These are phyloP conservation scores for Panorpa germanica DNA, from an alignment of 2,888 invertebrate genomes.

Conservation along the genomic window DNA sequence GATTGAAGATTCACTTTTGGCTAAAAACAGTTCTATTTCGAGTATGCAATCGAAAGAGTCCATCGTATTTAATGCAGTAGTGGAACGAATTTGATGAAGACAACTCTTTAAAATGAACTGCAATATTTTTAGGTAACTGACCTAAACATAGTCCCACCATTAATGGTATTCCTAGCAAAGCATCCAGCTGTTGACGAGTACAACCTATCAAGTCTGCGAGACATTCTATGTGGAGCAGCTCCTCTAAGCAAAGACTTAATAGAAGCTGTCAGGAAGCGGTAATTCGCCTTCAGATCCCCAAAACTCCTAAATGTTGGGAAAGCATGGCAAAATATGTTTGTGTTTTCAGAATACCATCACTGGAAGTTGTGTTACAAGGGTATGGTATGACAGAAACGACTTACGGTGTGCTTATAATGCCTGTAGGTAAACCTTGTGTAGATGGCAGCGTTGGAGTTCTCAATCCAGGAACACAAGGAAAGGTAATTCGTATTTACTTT, in stretches of 20 bases:
- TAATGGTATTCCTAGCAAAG: conserved; percentile 68
- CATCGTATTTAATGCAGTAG: no score
- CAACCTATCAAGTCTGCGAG: conserved; percentile 50
- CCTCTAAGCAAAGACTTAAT: conserved; percentile 57
- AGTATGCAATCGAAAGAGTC: no score
- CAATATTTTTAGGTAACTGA: no score
- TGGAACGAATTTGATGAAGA: no score
- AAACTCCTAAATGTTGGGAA: no score
- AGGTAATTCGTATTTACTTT: no score
- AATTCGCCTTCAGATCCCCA: no score
- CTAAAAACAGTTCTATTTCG: no score
- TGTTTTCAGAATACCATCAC: conserved; percentile 11
- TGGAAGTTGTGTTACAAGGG: conserved; percentile 39
- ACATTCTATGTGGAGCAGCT: conserved; percentile 64
- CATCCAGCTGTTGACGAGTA: conserved; percentile 58
- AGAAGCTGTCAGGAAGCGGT: conserved; percentile 30
- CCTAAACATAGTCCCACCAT: conserved; percentile 75
- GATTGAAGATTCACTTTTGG: no score
- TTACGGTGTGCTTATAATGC: conserved; percentile 30
- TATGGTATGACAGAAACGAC: conserved; percentile 72
- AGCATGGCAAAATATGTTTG: conserved; percentile 13
- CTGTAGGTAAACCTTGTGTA: conserved; percentile 23
- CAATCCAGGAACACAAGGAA: conserved; percentile 42
- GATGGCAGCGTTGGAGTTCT: conserved; percentile 47
- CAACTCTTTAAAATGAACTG: no score